Evolutionary conservation across 2,888 invertebrate species (phyloP), one percentile per base, ranked within the genome.

Genomic region (Pseudoips prasinana): DNA sequence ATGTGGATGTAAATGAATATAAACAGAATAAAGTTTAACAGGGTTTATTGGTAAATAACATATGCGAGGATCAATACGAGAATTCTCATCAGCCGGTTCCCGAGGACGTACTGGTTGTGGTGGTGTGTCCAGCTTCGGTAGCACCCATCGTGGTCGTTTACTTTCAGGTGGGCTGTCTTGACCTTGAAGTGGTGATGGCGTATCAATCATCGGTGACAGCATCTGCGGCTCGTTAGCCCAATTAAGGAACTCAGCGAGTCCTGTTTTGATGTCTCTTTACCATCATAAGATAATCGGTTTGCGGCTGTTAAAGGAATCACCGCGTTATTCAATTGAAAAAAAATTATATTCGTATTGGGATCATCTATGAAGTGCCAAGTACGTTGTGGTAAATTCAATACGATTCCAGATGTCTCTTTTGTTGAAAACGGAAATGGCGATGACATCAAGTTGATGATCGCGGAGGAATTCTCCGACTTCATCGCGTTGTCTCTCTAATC

Each of bases 1-100:
- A 33, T 45, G 10, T 5, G 22, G 29, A n/a, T 34, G 33, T 36
- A 45, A 46, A 28, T 10, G 36, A 29, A 20, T 9, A 27, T 27
- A 19, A 19, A 27, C 1, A 9, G 27, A 27, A 27, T 27, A 27
- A 8, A 27, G 3, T 10, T 2, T 7, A 1, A 19, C 19, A 1
- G 10, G 14, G 4, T 29, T 29, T 29, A 29, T 29, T 22, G 11
- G 11, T 29, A 29, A 1, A 22, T 22, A 22, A 8, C 8, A 6
- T 22, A 29, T 22, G 6, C 29, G 29, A 8, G 29, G 29, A 22
- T 29, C 29, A 8, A 14, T 14, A 14, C 22, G 7, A 5, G 29
- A 29, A 10, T 22, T n/a, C 1, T 20, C 8, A 1, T 29, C 29
- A 3, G 29, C 22, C 11, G 29, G 29, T 22, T 29, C 29, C 1